A percentile compares a stretch with the other conserved stretches of the same genome.
Evolutionary conservation across 1,140 invertebrate genomes (phyloP).

Genomic region (Metaphire vulgaris): DNA sequence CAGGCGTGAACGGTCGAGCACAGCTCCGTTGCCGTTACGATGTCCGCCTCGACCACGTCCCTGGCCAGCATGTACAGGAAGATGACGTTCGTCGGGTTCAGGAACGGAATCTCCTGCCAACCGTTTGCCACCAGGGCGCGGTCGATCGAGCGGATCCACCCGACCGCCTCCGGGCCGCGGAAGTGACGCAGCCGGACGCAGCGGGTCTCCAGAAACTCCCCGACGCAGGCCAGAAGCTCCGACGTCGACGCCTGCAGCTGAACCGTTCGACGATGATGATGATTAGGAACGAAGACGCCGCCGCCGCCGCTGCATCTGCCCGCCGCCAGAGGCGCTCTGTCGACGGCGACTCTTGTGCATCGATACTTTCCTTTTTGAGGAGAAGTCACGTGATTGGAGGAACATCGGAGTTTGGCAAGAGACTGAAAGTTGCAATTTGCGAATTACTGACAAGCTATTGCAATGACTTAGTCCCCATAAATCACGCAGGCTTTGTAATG

Average conservation of each 20-base stretch:
- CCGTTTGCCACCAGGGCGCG: constrained; percentile 54
- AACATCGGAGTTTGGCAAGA: background rate
- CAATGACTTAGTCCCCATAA: no score
- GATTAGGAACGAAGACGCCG: background rate
- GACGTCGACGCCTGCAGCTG: constrained; percentile 6
- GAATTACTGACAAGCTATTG: no score
- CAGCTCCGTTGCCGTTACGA: constrained; percentile 59
- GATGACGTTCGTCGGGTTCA: constrained; percentile 98
- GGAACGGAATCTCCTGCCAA: constrained; percentile 99
- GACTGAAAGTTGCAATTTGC: no score
- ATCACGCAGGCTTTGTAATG: no score
- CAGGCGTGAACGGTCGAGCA: constrained; percentile 94
- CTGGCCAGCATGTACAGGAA: constrained; percentile 97
- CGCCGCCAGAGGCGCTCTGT: background rate
- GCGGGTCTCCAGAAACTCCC: constrained; percentile 6
- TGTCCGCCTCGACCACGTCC: constrained; percentile 53
- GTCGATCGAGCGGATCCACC: constrained; percentile 11
- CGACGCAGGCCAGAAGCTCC: constrained; percentile 13
- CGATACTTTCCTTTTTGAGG: background rate
- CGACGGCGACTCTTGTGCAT: background rate
- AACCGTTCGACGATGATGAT: no score
- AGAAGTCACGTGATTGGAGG: background rate
- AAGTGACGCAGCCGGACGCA: constrained; percentile 14
- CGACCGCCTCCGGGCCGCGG: background rate
- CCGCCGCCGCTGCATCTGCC: background rate